Evolutionary conservation across 2,888 invertebrate species (phyloP).

Genomic region (Polylopha cassiicola): DNA sequence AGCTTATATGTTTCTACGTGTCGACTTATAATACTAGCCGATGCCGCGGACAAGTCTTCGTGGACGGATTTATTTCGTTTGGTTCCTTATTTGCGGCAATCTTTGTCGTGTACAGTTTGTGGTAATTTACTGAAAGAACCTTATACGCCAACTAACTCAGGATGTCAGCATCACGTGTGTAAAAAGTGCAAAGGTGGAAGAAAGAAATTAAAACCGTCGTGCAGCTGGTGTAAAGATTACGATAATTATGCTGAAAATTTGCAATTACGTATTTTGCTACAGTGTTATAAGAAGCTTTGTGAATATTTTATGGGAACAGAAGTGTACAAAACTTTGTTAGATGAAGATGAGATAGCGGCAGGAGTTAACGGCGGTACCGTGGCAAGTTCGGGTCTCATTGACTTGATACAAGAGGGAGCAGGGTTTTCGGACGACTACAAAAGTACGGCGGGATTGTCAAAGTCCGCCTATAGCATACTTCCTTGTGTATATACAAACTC

Average conservation of each 20-base stretch:
- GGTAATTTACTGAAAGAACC: slow-evolving; percentile 89
- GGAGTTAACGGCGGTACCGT: slow-evolving; percentile 71
- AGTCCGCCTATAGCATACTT: slow-evolving; percentile 84
- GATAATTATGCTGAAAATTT: slow-evolving; percentile 89
- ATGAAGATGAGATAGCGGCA: slow-evolving; percentile 72
- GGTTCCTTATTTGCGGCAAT: slow-evolving; percentile 90
- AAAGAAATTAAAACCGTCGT: slow-evolving; percentile 90
- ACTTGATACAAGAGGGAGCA: slow-evolving; percentile 88
- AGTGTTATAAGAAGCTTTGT: slow-evolving; percentile 93
- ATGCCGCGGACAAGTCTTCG: slow-evolving; percentile 82
- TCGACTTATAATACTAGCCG: slow-evolving; percentile 86
- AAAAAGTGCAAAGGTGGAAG: slow-evolving; percentile 88
- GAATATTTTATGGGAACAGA: slow-evolving; percentile 86
- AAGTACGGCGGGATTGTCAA: slow-evolving; percentile 83
- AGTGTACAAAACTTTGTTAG: slow-evolving; percentile 80
- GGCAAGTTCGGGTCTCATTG: slow-evolving; percentile 80
- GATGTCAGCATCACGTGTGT: slow-evolving; percentile 94
- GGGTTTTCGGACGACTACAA: slow-evolving; percentile 86
- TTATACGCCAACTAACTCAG: slow-evolving; percentile 84
- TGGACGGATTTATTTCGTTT: slow-evolving; percentile 90
- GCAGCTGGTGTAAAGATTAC: slow-evolving; percentile 91
- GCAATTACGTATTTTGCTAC: slow-evolving; percentile 86
- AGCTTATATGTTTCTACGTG: slow-evolving; percentile 89
- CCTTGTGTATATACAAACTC: slow-evolving; percentile 85
- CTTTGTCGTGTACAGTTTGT: slow-evolving; percentile 93